phyloP scores from a whole-genome alignment of 2,797 vertebrate species.

The Strix occidentalis region DNA sequence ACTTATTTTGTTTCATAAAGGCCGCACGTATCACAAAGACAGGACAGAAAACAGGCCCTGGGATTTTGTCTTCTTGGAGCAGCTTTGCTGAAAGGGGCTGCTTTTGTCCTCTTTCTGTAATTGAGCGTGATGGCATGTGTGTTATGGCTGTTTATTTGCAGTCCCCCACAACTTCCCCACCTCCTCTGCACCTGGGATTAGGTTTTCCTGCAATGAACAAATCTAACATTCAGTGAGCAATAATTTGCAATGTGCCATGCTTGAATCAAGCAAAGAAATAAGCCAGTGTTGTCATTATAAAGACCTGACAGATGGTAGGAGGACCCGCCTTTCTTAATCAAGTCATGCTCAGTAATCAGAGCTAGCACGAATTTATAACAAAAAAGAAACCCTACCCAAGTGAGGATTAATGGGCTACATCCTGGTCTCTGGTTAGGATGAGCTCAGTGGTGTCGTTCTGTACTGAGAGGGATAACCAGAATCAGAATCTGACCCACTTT shows the following conservation, averaged over 20 bases:
- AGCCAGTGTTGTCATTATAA: neutral
- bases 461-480: neutral
- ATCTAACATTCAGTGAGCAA: neutral
- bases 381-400: conserved; percentile 9
- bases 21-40: neutral
- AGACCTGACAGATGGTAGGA: conserved; percentile 57
- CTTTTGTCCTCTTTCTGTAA: conserved; percentile 33
- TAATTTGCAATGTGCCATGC: conserved; percentile 35
- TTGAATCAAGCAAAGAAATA: conserved; percentile 38
- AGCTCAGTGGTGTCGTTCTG: neutral
- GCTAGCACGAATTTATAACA: neutral
- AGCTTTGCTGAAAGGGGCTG: neutral
- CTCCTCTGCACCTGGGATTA: conserved; percentile 47
- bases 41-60: conserved; percentile 9
- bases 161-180: neutral
- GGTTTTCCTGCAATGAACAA: conserved; percentile 13
- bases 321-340: conserved; percentile 41
- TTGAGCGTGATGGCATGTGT: neutral
- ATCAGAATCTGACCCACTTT: neutral
- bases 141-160: conserved; percentile 28
- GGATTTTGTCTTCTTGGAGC: neutral
- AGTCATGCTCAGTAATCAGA: conserved; percentile 45
- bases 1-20: neutral
- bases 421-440: neutral
- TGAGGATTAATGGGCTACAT: neutral